phyloP scores from a whole-genome alignment of 1,140 invertebrate genomes.

The Oedothorax gibbosus region DNA sequence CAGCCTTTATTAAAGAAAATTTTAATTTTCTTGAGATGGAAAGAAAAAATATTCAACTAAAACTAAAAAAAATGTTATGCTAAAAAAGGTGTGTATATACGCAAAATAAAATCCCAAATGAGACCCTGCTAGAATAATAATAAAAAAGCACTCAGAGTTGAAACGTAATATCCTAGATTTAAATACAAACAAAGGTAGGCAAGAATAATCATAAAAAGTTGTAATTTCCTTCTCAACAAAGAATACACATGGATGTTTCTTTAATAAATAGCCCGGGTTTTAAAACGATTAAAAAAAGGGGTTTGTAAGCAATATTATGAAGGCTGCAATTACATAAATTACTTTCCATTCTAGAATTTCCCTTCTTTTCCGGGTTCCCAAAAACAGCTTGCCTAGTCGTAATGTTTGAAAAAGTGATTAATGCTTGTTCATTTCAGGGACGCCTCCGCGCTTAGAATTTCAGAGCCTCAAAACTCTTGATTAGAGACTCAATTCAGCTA shows the following conservation, averaged over 20 bases:
- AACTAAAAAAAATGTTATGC: background rate
- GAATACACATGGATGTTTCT: constrained; percentile 37
- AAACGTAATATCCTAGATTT: constrained; percentile 29
- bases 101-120: constrained; percentile 34
- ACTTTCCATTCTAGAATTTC: constrained; percentile 11
- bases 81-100: background rate
- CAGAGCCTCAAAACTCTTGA: constrained; percentile 15
- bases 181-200: constrained; percentile 25
- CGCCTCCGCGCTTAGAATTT: background rate
- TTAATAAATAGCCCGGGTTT: constrained; percentile 37
- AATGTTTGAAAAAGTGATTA: constrained; percentile 48
- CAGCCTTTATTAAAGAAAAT: constrained; percentile 39
- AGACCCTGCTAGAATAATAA: background rate
- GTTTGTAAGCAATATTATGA: constrained; percentile 40
- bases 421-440: constrained; percentile 25
- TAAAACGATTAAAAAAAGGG: constrained; percentile 37
- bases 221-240: constrained; percentile 47
- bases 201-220: constrained; percentile 38
- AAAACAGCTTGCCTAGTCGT: constrained; percentile 36
- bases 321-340: constrained; percentile 56
- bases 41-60: constrained; percentile 3
- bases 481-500: constrained; percentile 28
- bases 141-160: background rate
- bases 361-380: constrained; percentile 15
- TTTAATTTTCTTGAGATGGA: constrained; percentile 48